Conservation (phyloP, 1,140 invertebrate genomes). For the Solenopsis fugax region DNA sequence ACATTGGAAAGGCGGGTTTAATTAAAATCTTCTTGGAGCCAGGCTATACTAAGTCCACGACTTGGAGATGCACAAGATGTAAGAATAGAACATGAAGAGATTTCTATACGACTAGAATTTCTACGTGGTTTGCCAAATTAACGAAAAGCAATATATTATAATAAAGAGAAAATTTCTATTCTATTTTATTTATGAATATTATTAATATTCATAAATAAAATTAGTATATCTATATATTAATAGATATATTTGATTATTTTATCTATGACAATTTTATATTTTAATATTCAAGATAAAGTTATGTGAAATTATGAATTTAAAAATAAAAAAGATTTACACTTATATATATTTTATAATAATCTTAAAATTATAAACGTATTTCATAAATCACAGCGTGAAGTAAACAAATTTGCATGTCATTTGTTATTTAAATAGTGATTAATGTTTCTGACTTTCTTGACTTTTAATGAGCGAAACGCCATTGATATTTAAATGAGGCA, state of each 20-base stretch:
- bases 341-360: constrained; percentile 13
- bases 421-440: constrained; percentile 85
- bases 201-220: constrained; percentile 5
- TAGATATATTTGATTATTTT: background rate
- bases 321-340: constrained; percentile 13
- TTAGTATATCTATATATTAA: background rate
- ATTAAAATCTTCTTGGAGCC: constrained; percentile 85
- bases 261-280: background rate
- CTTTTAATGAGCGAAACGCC: constrained; percentile 81
- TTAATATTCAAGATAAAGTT: background rate
- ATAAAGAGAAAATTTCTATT: constrained; percentile 46
- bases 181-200: constrained; percentile 6
- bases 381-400: constrained; percentile 33
- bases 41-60: constrained; percentile 75
- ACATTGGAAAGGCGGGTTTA: constrained; percentile 86
- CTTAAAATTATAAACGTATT: constrained; percentile 10
- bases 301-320: background rate
- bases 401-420: constrained; percentile 84
- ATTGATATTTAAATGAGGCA: constrained; percentile 64
- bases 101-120: constrained; percentile 74
- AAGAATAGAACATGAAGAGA: constrained; percentile 81
- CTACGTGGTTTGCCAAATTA: constrained; percentile 61
- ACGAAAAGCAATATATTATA: constrained; percentile 43
- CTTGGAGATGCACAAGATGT: constrained; percentile 76
- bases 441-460: constrained; percentile 81